phyloP scores from a whole-genome alignment of 2,797 vertebrate genomes.

The Pangasius djambal region DNA sequence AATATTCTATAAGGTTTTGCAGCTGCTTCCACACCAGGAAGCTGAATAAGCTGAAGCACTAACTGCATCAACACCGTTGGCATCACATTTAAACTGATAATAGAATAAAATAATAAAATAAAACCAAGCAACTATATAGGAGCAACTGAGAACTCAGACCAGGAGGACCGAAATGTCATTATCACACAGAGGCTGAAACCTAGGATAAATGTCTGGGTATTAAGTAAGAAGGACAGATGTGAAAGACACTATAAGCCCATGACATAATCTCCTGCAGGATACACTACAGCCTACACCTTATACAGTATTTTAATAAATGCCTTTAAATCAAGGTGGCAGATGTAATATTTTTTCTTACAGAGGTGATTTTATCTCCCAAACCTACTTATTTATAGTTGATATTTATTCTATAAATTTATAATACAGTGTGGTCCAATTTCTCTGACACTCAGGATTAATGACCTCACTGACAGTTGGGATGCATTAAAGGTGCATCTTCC shows the following conservation, averaged over 20 bases:
- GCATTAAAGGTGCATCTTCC: background rate
- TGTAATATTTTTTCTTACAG: background rate
- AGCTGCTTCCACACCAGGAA: background rate
- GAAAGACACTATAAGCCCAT: background rate
- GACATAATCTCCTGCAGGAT: background rate
- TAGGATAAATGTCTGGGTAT: background rate
- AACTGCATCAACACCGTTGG: background rate
- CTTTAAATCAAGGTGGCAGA: background rate
- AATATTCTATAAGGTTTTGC: background rate
- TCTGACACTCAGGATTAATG: slow-evolving; percentile 20
- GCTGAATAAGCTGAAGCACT: too few species aligned
- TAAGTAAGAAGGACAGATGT: background rate
- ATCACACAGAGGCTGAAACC: background rate
- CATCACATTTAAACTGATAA: background rate
- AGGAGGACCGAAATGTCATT: background rate
- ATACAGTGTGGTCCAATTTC: background rate
- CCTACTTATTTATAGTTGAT: background rate
- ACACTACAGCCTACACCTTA: background rate
- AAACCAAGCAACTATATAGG: slow-evolving; percentile 5
- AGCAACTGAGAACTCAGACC: background rate
- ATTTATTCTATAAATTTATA: background rate
- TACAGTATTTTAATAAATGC: background rate
- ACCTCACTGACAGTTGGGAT: background rate
- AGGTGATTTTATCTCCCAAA: background rate
- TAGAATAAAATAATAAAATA: too few species aligned